These are phyloP conservation scores for Machimus rusticus DNA, from an alignment of 2,888 invertebrate species.

Conservation along the genomic window DNA sequence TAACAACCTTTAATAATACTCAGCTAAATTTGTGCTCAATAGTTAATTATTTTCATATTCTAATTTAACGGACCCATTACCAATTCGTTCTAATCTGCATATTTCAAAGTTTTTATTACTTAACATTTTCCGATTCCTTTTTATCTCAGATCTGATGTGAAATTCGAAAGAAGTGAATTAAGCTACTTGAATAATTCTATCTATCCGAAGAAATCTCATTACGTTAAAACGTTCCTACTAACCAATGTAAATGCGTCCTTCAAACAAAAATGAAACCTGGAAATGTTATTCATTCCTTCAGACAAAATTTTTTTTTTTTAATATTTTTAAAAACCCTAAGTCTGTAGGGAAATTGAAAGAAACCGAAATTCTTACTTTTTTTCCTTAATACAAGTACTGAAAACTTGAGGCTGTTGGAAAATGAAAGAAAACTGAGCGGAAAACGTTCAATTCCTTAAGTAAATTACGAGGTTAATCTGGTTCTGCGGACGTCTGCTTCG, in stretches of 20 bases:
- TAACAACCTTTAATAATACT: too few species aligned
- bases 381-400: not conserved
- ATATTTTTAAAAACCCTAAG: not conserved
- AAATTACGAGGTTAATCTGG: not conserved
- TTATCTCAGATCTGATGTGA: not conserved
- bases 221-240: not conserved
- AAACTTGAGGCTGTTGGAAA: not conserved
- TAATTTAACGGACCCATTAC: not conserved
- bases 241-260: not conserved
- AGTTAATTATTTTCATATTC: too few species aligned
- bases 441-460: constrained; percentile 12
- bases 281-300: not conserved
- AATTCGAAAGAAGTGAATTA: not conserved
- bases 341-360: not conserved
- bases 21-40: too few species aligned
- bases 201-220: not conserved
- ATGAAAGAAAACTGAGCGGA: not conserved
- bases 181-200: not conserved
- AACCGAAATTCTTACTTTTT: not conserved
- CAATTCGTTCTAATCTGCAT: not conserved
- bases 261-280: not conserved
- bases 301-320: not conserved
- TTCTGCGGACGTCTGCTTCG: not conserved
- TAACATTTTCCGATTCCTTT: not conserved
- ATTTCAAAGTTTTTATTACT: not conserved